Conservation (phyloP, 2,797 vertebrate species). For the Arremon brunneinucha region DNA sequence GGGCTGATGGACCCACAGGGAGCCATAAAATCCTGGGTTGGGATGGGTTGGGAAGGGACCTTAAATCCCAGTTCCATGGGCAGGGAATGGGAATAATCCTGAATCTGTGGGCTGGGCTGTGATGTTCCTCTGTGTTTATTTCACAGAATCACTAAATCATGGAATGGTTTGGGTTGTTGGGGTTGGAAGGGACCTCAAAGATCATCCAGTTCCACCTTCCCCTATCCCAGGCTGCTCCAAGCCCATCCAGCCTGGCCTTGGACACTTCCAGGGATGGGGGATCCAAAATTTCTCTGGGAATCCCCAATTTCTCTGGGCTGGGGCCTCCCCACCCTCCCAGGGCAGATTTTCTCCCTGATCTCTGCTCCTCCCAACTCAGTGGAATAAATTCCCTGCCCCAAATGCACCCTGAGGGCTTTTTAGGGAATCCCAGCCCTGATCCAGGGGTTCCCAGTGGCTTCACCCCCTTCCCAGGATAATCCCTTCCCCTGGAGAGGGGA, state of each 20-base stretch:
- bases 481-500: no score
- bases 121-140: rapidly evolving
- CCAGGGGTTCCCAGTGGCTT: rapidly evolving
- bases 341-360: background rate
- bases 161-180: background rate
- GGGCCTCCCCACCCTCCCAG: background rate
- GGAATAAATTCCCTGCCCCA: background rate
- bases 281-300: background rate
- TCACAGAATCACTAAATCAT: rapidly evolving
- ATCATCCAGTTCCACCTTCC: background rate
- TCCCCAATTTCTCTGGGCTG: background rate
- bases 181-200: background rate
- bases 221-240: background rate
- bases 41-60: background rate
- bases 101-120: rapidly evolving
- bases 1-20: rapidly evolving
- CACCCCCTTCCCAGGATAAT: background rate
- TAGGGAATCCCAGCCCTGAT: background rate
- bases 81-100: background rate
- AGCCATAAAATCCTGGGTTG: background rate
- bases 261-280: background rate
- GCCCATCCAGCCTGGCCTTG: background rate
- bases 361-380: background rate
- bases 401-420: background rate
- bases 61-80: background rate